These are phyloP conservation scores for Stenodema calcarata DNA, from an alignment of 2,888 invertebrate genomes.

Conservation along the genomic window DNA sequence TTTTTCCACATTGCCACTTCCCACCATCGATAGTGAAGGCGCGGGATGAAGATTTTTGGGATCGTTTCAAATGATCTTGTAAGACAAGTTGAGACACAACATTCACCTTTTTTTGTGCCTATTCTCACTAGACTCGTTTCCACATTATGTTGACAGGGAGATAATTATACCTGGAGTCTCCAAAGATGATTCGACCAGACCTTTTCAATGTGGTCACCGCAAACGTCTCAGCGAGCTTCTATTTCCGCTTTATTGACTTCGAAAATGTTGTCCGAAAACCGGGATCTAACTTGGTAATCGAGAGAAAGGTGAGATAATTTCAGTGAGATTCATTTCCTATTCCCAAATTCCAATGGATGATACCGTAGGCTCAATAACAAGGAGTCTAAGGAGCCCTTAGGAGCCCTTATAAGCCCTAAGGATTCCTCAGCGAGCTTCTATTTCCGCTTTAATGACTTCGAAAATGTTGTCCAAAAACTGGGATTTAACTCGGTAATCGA, in stretches of 20 bases:
- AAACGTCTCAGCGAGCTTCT: background rate
- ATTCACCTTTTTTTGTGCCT: background rate
- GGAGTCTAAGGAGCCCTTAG: too few relatives aligned
- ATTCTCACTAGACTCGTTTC: background rate
- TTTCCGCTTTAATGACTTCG: background rate
- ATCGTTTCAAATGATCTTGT: conserved; percentile 35
- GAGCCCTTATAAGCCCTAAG: too few relatives aligned
- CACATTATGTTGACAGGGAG: background rate
- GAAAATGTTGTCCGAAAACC: background rate
- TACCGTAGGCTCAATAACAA: too few relatives aligned
- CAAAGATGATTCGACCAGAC: background rate
- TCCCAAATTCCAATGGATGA: too few relatives aligned
- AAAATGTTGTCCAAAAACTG: too few relatives aligned
- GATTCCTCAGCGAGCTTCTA: background rate
- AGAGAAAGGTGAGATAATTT: too few relatives aligned
- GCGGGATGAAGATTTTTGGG: background rate
- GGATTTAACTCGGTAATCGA: too few relatives aligned
- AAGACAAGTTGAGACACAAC: conserved; percentile 10
- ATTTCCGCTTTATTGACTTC: background rate
- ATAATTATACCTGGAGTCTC: background rate
- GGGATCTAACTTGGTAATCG: too few relatives aligned
- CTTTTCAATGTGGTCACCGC: background rate
- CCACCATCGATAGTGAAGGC: background rate
- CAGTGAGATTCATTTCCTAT: too few relatives aligned
- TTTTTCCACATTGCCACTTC: conserved; percentile 37